phyloP scores from a whole-genome alignment of 1,140 invertebrate genomes.

The Microplitis demolitor region DNA sequence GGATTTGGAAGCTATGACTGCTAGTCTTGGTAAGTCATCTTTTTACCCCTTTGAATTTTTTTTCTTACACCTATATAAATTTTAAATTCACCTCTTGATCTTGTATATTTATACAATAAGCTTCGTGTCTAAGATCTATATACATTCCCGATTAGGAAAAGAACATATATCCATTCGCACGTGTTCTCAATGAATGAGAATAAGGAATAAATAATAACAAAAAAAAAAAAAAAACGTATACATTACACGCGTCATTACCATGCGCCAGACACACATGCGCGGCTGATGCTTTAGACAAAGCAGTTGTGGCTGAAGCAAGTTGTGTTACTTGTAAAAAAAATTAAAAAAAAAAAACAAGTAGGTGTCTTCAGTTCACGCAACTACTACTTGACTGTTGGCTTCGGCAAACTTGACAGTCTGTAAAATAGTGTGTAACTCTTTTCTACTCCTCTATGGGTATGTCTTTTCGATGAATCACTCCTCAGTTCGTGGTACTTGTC shows the following conservation, averaged over 20 bases:
- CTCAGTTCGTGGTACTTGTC: not conserved
- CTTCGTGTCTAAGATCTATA: not conserved
- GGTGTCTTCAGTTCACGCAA: slow-evolving; percentile 25
- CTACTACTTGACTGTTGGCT: not conserved
- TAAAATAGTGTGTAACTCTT: slow-evolving; percentile 17
- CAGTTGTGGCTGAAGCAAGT: not conserved
- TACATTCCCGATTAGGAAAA: not conserved
- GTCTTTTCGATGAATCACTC: not conserved
- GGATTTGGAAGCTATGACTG: slow-evolving; percentile 82
- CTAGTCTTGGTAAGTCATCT: slow-evolving; percentile 75
- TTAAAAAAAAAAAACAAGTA: slow-evolving; percentile 17
- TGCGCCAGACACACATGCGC: slow-evolving; percentile 25
- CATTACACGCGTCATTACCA: slow-evolving; percentile 34
- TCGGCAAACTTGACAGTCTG: slow-evolving; percentile 18
- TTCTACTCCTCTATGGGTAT: not conserved
- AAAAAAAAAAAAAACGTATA: slow-evolving; percentile 23
- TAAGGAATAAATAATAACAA: no score
- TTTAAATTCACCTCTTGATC: no score
- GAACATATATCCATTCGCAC: slow-evolving; percentile 2
- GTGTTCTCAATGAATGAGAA: slow-evolving; percentile 13
- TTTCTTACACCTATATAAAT: not conserved
- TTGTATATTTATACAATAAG: no score
- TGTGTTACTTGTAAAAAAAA: not conserved
- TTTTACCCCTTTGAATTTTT: slow-evolving; percentile 3
- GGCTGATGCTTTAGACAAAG: slow-evolving; percentile 25